These are phyloP conservation scores for Chaetops frenatus DNA, from an alignment of 2,113 vertebrate species.

Conservation along the genomic window DNA sequence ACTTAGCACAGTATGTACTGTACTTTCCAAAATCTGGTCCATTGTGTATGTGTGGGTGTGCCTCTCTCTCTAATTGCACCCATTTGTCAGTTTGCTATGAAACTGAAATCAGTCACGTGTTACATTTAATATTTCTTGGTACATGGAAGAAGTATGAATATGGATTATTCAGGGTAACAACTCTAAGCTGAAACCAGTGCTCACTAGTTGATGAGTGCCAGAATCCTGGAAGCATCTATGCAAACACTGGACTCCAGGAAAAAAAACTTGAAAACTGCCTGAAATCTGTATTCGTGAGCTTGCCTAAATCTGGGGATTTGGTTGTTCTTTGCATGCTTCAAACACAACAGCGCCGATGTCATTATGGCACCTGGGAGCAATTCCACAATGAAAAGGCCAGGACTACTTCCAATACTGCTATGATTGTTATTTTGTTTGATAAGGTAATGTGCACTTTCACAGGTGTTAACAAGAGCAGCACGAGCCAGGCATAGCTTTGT, in stretches of 20 bases:
- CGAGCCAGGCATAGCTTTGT: background rate
- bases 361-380: background rate
- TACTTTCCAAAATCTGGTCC: conserved; percentile 63
- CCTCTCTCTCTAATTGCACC: conserved; percentile 61
- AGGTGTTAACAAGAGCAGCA: background rate
- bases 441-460: background rate
- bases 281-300: background rate
- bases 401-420: background rate
- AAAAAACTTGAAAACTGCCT: background rate
- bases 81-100: conserved; percentile 63
- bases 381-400: background rate
- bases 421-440: background rate
- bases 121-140: conserved; percentile 42
- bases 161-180: conserved; percentile 26
- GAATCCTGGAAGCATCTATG: background rate
- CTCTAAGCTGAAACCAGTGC: background rate
- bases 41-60: conserved; percentile 64
- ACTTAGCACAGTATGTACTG: conserved; percentile 62
- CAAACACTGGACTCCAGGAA: background rate
- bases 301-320: background rate
- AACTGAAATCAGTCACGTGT: conserved; percentile 55
- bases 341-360: background rate
- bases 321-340: background rate
- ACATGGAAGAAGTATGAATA: conserved; percentile 52
- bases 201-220: background rate